A percentile compares a stretch with the other conserved stretches of the same genome.
Conservation (phyloP, 2,113 vertebrate species). For the Uropsilus gracilis region DNA sequence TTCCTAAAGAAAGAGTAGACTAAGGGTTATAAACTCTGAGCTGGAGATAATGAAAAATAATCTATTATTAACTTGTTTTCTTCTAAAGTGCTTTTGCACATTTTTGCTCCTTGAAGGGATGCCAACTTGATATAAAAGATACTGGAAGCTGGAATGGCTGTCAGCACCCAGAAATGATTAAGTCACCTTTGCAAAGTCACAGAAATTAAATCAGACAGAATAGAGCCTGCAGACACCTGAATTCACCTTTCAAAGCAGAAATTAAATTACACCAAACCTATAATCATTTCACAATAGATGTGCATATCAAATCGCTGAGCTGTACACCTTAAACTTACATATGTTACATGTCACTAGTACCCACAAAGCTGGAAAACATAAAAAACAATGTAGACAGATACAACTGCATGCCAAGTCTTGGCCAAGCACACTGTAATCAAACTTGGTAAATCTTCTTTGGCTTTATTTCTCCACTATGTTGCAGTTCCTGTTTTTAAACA, state of each 20-base stretch:
- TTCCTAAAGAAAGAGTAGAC: background rate
- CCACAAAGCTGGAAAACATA: background rate
- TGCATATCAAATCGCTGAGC: background rate
- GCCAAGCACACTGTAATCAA: background rate
- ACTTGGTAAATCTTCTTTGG: background rate
- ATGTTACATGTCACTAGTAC: background rate
- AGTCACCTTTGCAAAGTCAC: constrained; percentile 5
- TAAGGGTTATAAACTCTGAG: background rate
- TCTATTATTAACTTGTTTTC: background rate
- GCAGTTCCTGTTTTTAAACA: constrained; percentile 19
- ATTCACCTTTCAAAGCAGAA: background rate
- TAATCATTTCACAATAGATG: background rate
- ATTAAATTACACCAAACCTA: background rate
- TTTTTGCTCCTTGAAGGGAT: background rate
- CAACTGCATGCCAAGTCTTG: background rate
- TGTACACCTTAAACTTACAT: background rate
- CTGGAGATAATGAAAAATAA: background rate
- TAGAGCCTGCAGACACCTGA: background rate
- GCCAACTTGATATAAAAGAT: background rate
- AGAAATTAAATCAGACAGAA: constrained; percentile 9
- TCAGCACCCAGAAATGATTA: background rate
- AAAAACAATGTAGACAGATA: background rate
- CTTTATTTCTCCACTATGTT: background rate
- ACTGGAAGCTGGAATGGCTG: background rate
- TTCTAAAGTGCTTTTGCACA: background rate